Base-by-base conservation (phyloP, 2,888 invertebrate genomes). In the Liodrosophila aerea region DNA sequence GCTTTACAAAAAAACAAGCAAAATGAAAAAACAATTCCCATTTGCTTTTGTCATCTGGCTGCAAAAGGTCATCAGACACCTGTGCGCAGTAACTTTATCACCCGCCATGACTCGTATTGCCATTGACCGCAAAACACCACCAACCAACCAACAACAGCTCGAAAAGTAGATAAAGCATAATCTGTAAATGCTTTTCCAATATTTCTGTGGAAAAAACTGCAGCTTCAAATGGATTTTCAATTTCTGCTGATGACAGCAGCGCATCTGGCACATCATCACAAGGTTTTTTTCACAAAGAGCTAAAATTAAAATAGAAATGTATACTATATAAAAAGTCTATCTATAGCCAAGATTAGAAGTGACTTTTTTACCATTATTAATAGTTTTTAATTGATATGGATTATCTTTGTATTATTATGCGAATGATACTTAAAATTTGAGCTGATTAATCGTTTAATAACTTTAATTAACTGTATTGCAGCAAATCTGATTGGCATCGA, bases 401-500 rank as follows among this genome's bases (percentile, higher is more conserved):
- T n/a, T n/a, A n/a, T n/a, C n/a, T n/a, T n/a, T n/a, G n/a, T n/a
- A n/a, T n/a, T n/a, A n/a, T n/a, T n/a, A n/a, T n/a, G n/a, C n/a
- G n/a, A n/a, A n/a, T n/a, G n/a, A n/a, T n/a, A n/a, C n/a, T n/a
- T n/a, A n/a, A n/a, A n/a, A n/a, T n/a, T n/a, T n/a, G n/a, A n/a
- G n/a, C n/a, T n/a, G n/a, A 30, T 30, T 30, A 5, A n/a, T 9
- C n/a, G 7, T 5, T 30, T n/a, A 5, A 30, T 30, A 2, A 5
- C 7, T 2, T n/a, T 30, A 9, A 30, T 92, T 92, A 0, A n/a
- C n/a, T n/a, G n/a, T n/a, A n/a, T n/a, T n/a, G n/a, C 90, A 97
- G 98, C 96, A 18, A 94, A 94, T 90, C 94, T 96, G 91, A 95
- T 98, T 63, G 98, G 98, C 7, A 91, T 98, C 69, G 97, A 97